Evolutionary conservation across 2,113 vertebrate species (phyloP).

Genomic region (Aplodontia rufa): DNA sequence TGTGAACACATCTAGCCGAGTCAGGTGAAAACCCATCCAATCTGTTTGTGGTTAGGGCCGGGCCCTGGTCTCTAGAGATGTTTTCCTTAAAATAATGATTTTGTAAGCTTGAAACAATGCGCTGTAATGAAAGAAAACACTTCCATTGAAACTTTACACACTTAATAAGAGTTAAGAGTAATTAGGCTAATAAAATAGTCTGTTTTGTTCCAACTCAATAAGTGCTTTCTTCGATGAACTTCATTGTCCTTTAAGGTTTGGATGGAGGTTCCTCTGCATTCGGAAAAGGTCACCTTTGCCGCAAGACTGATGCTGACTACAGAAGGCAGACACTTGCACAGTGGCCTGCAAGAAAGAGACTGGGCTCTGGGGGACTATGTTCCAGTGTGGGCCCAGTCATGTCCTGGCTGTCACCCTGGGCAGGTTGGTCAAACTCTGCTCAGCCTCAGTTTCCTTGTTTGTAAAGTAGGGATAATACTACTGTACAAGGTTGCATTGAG

Average conservation of each 20-base stretch:
- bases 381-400: background rate
- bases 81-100: background rate
- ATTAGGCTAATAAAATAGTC: constrained; percentile 46
- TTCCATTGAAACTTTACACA: constrained; percentile 30
- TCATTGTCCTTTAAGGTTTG: constrained; percentile 43
- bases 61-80: background rate
- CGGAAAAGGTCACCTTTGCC: constrained; percentile 52
- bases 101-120: constrained; percentile 52
- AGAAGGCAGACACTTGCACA: background rate
- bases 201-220: constrained; percentile 52
- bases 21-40: background rate
- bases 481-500: background rate
- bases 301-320: background rate
- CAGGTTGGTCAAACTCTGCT: rapidly evolving
- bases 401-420: background rate
- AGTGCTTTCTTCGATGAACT: constrained; percentile 46
- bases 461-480: background rate
- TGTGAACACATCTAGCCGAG: rapidly evolving
- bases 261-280: constrained; percentile 35
- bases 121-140: constrained; percentile 54
- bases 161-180: constrained; percentile 61
- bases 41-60: background rate
- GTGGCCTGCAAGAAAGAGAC: background rate
- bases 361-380: background rate
- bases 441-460: background rate